Percentiles rank a stretch among this genome's conserved stretches.
phyloP scores from a whole-genome alignment of 2,888 invertebrate species.

The Papilio demoleus region DNA sequence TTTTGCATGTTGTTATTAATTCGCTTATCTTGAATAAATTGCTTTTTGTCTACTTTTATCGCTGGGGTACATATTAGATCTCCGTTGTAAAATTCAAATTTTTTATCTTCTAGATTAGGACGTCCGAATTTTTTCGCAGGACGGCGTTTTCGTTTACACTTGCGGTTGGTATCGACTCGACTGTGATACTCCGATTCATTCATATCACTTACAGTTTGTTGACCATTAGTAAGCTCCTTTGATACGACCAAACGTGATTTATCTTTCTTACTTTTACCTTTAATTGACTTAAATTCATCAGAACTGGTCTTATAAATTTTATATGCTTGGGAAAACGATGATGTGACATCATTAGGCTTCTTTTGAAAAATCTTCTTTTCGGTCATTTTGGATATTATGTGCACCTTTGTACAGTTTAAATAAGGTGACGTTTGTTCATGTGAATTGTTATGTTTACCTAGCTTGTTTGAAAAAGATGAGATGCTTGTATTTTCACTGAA shows the following conservation, averaged over 20 bases:
- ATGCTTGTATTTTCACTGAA: constrained; percentile 13
- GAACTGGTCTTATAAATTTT: constrained; percentile 73
- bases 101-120: constrained; percentile 49
- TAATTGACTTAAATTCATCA: constrained; percentile 63
- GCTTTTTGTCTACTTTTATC: constrained; percentile 58
- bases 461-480: constrained; percentile 27
- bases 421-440: constrained; percentile 59
- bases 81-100: constrained; percentile 60
- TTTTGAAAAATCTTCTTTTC: constrained; percentile 62
- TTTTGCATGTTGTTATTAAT: constrained; percentile 43
- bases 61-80: constrained; percentile 63
- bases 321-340: constrained; percentile 64
- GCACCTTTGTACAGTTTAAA: constrained; percentile 57
- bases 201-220: constrained; percentile 70
- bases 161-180: constrained; percentile 50
- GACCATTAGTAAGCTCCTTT: constrained; percentile 56
- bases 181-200: constrained; percentile 70
- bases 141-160: constrained; percentile 57
- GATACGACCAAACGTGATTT: constrained; percentile 70
- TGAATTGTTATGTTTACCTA: constrained; percentile 50
- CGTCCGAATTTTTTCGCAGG: constrained; percentile 51
- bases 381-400: constrained; percentile 59
- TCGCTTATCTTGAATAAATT: constrained; percentile 56
- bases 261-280: constrained; percentile 60
- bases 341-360: constrained; percentile 54